Base-by-base conservation (phyloP, 2,888 invertebrate genomes). In the Harpalus rufipes region DNA sequence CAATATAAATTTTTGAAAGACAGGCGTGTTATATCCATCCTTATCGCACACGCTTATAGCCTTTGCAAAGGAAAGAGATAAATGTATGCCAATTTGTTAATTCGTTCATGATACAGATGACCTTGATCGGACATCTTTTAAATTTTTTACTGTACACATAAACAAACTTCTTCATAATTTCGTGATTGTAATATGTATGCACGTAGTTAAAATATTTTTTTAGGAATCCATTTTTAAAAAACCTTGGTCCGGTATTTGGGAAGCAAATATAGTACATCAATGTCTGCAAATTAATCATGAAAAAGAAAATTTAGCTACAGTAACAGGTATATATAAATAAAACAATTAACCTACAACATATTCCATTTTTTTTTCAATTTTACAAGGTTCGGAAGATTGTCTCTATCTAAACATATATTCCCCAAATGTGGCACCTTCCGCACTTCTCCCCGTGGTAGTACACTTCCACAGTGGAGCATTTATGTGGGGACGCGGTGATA, bases 381-480 rank as follows among this genome's bases (percentile, higher is more conserved):
- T 41, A 16, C 5, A 12, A 81, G 81, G 83, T 16, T 72, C 78
- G 18, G 84, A 84, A 76, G 84, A 84, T 21, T 84, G 84, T 32
- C 39, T 84, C n/a, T 84, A 76, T 14, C 12, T 84, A 7, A 84
- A 84, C 58, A 59, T 84, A 18, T 84, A 76, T 32, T 78, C 76
- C 4, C 76, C 80, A 10, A 51, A 51, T 6, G 6, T n/a, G 6
- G 12, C 61, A 8, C 39, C 25, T 39, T 87, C 86, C 58, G 81
- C 87, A 25, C 88, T 89, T 59, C 86, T 91, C 68, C 91, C 92
- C 56, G 92, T 92, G 0, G 88, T 92, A 44, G 90, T 92, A 3
- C 91, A 90, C 86, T 90, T 92, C 76, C 92, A 92, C 85, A 92
- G 92, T 10, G 92, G 92, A 12, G 91, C 90, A n/a, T 92, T 91